Base-by-base conservation (phyloP, 2,797 vertebrate genomes). In the Lemur catta region DNA sequence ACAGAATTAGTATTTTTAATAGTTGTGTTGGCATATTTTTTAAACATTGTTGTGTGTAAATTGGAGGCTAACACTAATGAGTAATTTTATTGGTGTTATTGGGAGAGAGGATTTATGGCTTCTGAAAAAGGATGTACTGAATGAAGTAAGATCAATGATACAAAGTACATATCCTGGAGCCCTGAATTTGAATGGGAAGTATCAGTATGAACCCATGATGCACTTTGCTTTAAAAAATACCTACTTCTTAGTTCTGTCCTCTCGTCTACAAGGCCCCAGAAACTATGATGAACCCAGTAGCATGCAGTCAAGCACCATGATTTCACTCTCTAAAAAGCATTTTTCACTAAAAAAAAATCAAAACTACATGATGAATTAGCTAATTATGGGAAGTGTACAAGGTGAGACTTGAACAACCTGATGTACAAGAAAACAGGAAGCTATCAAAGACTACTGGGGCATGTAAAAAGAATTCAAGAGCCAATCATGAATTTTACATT, bases 181-280 rank as follows among this genome's bases (percentile, higher is more conserved):
- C 46, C 52, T 89, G 35, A 93, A 82, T 86, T 71, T 93, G 38
- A 92, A 81, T 82, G 35, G 61, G 41, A 93, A 92, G 43, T 92
- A 91, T 57, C 71, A 69, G 3, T 93, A 95, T 80, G 76, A 88
- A 69, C 9, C 61, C 67, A 80, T 38, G n/a, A 20, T 72, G 4
- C 55, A 89, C 71, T 91, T 95, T 95, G 43, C 26, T 88, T 89
- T 89, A 41, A 84, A 86, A 93, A 93, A 57, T 75, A 48, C 18
- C 5, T 67, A 85, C 50, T 59, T 69, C 52, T 94, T 88, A 78
- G 12, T 26, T 91, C 59, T 88, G 28, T 38, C 18, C n/a, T 38
- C 59, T 9, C 24, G 55, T 55, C 55, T 91, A 84, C 57, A 79
- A 92, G 76, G 48, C 30, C 80, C 43, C 55, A 81, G 38, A 87